phyloP scores from a whole-genome alignment of 53 echinoderm and acorn worm genomes.

The Temnopleurus reevesii region DNA sequence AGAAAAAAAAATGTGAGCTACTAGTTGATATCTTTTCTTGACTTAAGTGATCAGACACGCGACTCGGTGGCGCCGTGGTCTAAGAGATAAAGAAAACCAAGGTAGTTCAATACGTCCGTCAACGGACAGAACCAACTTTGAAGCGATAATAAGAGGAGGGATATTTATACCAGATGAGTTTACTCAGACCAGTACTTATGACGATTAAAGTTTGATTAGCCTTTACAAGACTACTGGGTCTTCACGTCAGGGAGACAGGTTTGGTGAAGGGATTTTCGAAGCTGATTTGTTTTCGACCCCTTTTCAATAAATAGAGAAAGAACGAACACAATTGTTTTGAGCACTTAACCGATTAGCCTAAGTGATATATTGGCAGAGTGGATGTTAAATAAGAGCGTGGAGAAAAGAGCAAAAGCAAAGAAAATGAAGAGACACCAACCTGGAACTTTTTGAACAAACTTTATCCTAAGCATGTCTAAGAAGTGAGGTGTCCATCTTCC shows the following conservation, averaged over 20 bases:
- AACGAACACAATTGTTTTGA: slow-evolving; percentile 10
- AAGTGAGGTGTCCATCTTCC: too few relatives aligned
- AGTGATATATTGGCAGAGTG: background rate
- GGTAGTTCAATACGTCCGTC: slow-evolving; percentile 28
- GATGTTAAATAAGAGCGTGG: slow-evolving; percentile 6
- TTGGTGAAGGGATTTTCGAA: background rate
- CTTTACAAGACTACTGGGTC: background rate
- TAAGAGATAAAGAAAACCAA: slow-evolving; percentile 31
- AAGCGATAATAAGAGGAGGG: slow-evolving; percentile 52
- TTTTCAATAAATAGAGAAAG: slow-evolving; percentile 13
- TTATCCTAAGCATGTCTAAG: background rate
- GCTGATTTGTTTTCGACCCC: slow-evolving; percentile 25
- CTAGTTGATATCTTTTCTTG: slow-evolving; percentile 58
- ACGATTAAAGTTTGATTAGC: slow-evolving; percentile 51
- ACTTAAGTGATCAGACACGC: slow-evolving; percentile 57
- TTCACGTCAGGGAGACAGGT: background rate
- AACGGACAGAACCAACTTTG: slow-evolving; percentile 17
- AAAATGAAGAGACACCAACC: background rate
- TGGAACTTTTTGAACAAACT: background rate
- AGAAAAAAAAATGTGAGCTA: background rate
- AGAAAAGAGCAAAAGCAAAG: too few relatives aligned
- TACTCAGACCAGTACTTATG: slow-evolving; percentile 44
- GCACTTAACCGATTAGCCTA: slow-evolving; percentile 40
- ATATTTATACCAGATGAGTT: slow-evolving; percentile 44
- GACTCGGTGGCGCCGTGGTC: background rate